Percentiles rank a stretch among this genome's conserved stretches.
phyloP scores from a whole-genome alignment of 1,140 invertebrate species.

The Lepidurus arcticus region DNA sequence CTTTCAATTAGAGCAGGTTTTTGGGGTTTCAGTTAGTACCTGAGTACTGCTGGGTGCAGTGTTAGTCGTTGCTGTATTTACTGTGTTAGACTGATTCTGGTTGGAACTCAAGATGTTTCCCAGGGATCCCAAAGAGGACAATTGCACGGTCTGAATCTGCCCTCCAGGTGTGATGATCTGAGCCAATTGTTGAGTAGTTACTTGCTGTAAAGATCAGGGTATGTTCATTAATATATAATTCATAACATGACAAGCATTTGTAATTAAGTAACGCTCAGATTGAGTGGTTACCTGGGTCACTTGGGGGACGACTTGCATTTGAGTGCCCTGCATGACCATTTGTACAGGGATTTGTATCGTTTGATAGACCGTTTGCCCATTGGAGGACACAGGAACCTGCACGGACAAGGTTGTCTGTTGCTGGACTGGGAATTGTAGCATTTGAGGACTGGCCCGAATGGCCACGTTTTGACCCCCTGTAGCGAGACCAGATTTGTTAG shows the following conservation, averaged over 20 bases:
- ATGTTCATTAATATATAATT: not conserved
- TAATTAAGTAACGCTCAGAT: not conserved
- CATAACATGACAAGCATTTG: not conserved
- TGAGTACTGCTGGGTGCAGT: conserved; percentile 44
- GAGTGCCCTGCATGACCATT: conserved; percentile 48
- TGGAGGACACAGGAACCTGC: conserved; percentile 83
- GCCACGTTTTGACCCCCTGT: conserved; percentile 66
- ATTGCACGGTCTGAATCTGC: conserved; percentile 78
- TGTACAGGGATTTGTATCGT: conserved; percentile 86
- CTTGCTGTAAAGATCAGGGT: conserved; percentile 35
- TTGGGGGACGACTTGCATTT: conserved; percentile 66
- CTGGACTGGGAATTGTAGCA: conserved; percentile 71
- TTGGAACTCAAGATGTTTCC: conserved; percentile 31
- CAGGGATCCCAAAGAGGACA: conserved; percentile 54
- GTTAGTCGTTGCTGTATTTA: conserved; percentile 44
- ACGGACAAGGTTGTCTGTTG: conserved; percentile 72
- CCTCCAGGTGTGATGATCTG: conserved; percentile 79
- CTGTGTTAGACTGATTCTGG: conserved; percentile 35
- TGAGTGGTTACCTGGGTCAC: conserved; percentile 42
- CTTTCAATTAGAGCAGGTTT: too few species aligned
- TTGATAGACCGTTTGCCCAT: conserved; percentile 87
- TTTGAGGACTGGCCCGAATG: conserved; percentile 57
- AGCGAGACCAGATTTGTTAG: not conserved
- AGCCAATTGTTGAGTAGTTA: conserved; percentile 61
- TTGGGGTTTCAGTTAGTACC: conserved; percentile 30